These are phyloP conservation scores for Pteropus alecto DNA, from an alignment of 2,113 vertebrate species.

Conservation along the genomic window DNA sequence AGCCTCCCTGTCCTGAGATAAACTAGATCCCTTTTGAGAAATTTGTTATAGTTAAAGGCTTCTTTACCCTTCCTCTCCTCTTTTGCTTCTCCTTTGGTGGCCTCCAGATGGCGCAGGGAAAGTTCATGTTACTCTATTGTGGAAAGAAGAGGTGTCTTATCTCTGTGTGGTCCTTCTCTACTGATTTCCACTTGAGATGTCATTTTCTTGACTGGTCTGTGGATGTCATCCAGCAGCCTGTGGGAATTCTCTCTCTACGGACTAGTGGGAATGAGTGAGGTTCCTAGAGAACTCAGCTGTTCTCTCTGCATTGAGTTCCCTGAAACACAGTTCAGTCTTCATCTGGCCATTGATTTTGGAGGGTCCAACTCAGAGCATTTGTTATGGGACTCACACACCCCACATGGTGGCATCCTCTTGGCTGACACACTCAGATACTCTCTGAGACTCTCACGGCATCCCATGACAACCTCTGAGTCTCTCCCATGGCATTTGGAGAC, in stretches of 20 bases:
- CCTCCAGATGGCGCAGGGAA: background rate
- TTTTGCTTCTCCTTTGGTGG: background rate
- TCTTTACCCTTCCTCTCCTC: background rate
- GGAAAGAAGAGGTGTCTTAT: background rate
- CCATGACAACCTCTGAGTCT: background rate
- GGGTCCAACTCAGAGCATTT: background rate
- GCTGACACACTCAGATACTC: background rate
- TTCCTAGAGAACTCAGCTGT: background rate
- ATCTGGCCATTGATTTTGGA: background rate
- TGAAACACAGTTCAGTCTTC: background rate
- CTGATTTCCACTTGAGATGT: background rate
- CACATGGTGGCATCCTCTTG: background rate
- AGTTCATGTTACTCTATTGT: accelerated
- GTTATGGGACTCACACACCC: background rate
- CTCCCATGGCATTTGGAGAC: background rate
- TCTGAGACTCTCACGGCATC: background rate
- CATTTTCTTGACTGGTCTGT: background rate
- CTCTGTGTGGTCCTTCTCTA: background rate
- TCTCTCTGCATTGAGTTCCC: background rate
- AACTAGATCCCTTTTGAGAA: background rate
- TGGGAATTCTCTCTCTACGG: background rate
- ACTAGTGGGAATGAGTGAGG: background rate
- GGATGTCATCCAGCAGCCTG: background rate
- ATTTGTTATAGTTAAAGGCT: background rate
- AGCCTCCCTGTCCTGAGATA: background rate